A percentile compares a stretch with the other conserved stretches of the same genome.
These are phyloP conservation scores for Carduelis carduelis DNA, from an alignment of 2,797 vertebrate genomes.

Conservation along the genomic window DNA sequence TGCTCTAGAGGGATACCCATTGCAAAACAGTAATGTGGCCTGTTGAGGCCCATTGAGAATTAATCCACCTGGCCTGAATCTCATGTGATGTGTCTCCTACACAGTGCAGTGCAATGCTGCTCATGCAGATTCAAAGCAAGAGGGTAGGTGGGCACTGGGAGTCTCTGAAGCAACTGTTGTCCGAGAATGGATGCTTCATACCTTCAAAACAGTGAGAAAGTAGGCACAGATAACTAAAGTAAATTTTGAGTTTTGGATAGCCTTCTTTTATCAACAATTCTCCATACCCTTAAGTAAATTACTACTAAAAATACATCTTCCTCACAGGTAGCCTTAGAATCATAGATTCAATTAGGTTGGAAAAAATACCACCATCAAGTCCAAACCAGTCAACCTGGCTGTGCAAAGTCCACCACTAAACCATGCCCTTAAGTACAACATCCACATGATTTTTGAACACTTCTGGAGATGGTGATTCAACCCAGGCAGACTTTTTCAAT, in stretches of 20 bases:
- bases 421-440: background rate
- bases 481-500: background rate
- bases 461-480: background rate
- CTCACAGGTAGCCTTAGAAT: background rate
- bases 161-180: background rate
- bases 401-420: background rate
- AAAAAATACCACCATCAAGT: background rate
- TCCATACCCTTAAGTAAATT: background rate
- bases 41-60: background rate
- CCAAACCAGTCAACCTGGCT: background rate
- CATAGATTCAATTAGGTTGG: fast-evolving
- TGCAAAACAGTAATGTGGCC: background rate
- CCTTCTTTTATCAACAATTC: background rate
- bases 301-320: background rate
- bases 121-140: background rate
- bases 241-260: background rate
- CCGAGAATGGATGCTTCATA: background rate
- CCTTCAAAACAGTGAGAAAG: background rate
- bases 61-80: background rate
- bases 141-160: fast-evolving
- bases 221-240: background rate
- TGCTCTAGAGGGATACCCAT: background rate
- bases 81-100: fast-evolving
- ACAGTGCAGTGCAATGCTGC: background rate
- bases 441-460: background rate